Base-by-base conservation (phyloP, 2,113 vertebrate genomes). In the Diadophis punctatus region DNA sequence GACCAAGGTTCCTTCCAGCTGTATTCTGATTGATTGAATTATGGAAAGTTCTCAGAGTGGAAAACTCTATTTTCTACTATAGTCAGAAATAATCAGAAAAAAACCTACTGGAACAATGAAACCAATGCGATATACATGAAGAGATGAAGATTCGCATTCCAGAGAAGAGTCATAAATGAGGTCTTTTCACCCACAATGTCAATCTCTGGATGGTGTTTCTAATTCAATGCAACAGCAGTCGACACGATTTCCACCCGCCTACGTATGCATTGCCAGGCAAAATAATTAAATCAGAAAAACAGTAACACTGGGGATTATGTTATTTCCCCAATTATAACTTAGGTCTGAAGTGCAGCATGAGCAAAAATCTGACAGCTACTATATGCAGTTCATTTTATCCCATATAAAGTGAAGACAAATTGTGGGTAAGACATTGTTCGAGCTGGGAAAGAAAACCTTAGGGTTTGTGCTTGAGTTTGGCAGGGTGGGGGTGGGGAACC, bases 401-500 rank as follows among this genome's bases (percentile, higher is more conserved):
- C 2, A 94, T 90, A 86, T 4, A 16, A 94, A 60, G 90, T 74
- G 34, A n/a, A 84, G 86, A 93, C 88, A 89, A 87, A 60, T 43
- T n/a, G 30, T 46, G 53, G 34, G 30, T n/a, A 39, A 27, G 86
- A 89, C 63, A 60, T 89, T n/a, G 5, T 89, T 46, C 3, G 12
- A 85, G 20, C 94, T 34, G 34, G 12, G 34, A 51, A 68, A 55
- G 6, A 20, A 53, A 8, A 90, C 14, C 89, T 8, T 22, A 7
- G 87, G 60, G 60, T 63, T 30, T 63, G 74, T 80, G 74, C 74
- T 80, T 80, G 34, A 22, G 34, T 80, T 80, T 43, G 34, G 34
- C 18, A 39, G 34, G 8, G 2, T 80, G 34, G 68, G 34, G 34
- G 3, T 39, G 68, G 8, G 34, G 34, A 22, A 95, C 48, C 56